Percentiles rank a stretch among this genome's conserved stretches.
phyloP scores from a whole-genome alignment of 2,113 vertebrate genomes.

The Pica pica region DNA sequence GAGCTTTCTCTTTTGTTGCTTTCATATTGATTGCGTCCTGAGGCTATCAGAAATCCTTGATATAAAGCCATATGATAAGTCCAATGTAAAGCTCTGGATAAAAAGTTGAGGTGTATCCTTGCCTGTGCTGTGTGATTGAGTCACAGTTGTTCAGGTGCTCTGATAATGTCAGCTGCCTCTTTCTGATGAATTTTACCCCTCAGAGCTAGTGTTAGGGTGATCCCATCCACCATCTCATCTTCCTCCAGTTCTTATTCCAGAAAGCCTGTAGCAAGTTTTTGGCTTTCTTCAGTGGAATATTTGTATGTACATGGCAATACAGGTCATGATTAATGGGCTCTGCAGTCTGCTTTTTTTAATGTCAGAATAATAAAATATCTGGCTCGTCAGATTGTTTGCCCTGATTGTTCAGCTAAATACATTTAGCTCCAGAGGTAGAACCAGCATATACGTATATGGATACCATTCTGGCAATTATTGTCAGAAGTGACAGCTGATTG shows the following conservation, averaged over 20 bases:
- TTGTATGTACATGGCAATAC: slow-evolving; percentile 26
- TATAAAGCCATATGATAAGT: not conserved
- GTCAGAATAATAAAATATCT: slow-evolving; percentile 56
- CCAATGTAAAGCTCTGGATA: not conserved
- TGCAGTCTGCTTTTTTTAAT: slow-evolving; percentile 40
- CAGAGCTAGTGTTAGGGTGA: not conserved
- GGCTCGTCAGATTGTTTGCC: slow-evolving; percentile 13
- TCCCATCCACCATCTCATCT: not conserved
- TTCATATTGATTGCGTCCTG: not conserved
- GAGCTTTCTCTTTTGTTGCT: slow-evolving; percentile 3
- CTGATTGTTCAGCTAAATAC: slow-evolving; percentile 58
- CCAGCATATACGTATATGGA: slow-evolving; percentile 29
- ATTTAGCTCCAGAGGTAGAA: slow-evolving; percentile 43
- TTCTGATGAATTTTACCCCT: slow-evolving; percentile 19
- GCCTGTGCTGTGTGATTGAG: not conserved
- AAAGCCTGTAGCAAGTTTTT: not conserved
- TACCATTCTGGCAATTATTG: slow-evolving; percentile 59
- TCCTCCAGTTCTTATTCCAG: slow-evolving; percentile 1
- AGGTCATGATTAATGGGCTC: slow-evolving; percentile 58
- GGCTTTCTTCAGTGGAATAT: slow-evolving; percentile 47
- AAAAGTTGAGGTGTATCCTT: not conserved
- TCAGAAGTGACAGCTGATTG: slow-evolving; percentile 70
- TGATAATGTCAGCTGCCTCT: not conserved
- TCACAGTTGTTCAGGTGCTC: not conserved
- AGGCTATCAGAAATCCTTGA: slow-evolving; percentile 21